Percentiles rank a stretch among this genome's conserved stretches.
Conservation (phyloP, 2,113 vertebrate species). For the Peucedramus taeniatus region DNA sequence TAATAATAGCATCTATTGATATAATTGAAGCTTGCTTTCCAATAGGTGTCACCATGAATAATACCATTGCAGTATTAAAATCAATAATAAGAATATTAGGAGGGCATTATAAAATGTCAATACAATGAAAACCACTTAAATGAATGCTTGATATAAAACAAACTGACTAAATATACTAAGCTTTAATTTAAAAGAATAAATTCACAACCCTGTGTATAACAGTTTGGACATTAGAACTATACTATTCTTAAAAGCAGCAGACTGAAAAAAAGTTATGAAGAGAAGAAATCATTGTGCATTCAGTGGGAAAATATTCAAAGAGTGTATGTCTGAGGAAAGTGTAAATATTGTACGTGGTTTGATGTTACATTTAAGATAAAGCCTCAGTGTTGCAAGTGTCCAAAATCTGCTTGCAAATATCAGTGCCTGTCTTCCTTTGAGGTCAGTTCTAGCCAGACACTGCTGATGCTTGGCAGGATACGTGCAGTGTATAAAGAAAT, state of each 20-base stretch:
- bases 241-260: neutral
- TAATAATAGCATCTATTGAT: slow-evolving; percentile 78
- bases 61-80: slow-evolving; percentile 76
- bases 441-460: neutral
- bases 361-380: neutral
- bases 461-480: neutral
- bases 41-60: slow-evolving; percentile 77
- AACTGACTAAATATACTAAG: slow-evolving; percentile 61
- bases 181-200: slow-evolving; percentile 62
- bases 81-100: slow-evolving; percentile 79
- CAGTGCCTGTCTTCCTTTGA: neutral
- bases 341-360: neutral
- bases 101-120: slow-evolving; percentile 72
- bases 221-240: neutral
- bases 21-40: slow-evolving; percentile 74
- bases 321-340: neutral
- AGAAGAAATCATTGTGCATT: neutral
- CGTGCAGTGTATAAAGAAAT: neutral
- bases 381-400: neutral
- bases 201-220: neutral
- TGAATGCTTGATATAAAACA: slow-evolving; percentile 66
- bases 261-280: neutral
- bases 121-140: slow-evolving; percentile 71
- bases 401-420: neutral
- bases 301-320: neutral